Conservation (phyloP, 1,140 invertebrate genomes). For the Leptinotarsa lineolata region DNA sequence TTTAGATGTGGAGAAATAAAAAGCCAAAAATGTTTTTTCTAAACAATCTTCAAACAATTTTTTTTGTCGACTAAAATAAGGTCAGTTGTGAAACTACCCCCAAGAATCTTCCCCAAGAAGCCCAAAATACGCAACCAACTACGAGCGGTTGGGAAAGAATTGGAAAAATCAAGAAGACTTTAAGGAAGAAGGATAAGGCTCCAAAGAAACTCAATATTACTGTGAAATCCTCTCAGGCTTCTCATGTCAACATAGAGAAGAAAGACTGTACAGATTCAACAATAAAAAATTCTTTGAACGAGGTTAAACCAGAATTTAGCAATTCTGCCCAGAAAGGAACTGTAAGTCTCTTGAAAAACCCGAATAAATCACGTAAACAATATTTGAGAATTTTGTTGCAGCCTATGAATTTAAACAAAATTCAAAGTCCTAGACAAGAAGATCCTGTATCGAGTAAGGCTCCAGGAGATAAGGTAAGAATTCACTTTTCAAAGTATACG, state of each 20-base stretch:
- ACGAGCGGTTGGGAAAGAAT: constrained; percentile 41
- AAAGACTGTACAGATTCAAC: background rate
- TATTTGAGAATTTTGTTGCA: constrained; percentile 6
- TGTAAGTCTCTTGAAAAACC: background rate
- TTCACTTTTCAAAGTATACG: no score
- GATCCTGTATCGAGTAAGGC: no score
- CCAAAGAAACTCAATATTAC: constrained; percentile 34
- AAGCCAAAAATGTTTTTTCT: no score
- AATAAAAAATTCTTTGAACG: background rate
- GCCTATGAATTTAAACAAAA: background rate
- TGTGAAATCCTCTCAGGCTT: constrained; percentile 14
- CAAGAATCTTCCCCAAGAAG: constrained; percentile 10
- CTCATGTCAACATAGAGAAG: background rate
- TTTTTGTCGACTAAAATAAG: no score
- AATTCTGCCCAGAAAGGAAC: background rate
- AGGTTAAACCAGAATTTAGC: background rate
- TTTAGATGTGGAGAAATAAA: no score
- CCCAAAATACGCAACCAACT: background rate
- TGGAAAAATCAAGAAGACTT: constrained; percentile 33
- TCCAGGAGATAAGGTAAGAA: no score
- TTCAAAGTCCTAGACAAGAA: no score
- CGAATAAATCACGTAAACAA: background rate
- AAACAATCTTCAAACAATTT: no score
- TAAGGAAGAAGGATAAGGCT: constrained; percentile 30
- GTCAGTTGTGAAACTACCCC: background rate